phyloP scores from a whole-genome alignment of 2,797 vertebrate genomes.

The Sebastes nivosus region DNA sequence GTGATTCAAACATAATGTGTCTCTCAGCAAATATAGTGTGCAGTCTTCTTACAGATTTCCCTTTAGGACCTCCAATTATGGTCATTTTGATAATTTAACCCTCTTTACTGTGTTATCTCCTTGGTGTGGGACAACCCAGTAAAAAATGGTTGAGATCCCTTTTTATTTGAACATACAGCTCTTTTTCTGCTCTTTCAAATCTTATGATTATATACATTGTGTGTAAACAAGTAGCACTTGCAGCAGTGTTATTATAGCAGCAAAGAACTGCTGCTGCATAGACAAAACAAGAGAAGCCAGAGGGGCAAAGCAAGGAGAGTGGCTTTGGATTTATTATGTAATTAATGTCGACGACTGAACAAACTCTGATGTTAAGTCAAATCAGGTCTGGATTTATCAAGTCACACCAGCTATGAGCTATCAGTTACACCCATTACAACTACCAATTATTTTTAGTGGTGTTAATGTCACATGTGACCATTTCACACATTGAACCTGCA shows the following conservation, averaged over 20 bases:
- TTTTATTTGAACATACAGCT: neutral
- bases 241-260: neutral
- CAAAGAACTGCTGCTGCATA: neutral
- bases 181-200: neutral
- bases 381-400: too few relatives aligned
- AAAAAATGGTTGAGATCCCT: neutral
- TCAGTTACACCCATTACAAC: too few relatives aligned
- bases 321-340: neutral
- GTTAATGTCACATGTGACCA: neutral
- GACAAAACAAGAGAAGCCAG: constrained; percentile 6
- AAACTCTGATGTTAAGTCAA: neutral
- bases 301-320: neutral
- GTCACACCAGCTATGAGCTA: too few relatives aligned
- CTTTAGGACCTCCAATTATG: neutral
- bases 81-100: neutral
- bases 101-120: too few relatives aligned
- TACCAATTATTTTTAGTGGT: too few relatives aligned
- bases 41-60: neutral
- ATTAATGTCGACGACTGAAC: neutral
- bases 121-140: neutral
- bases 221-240: neutral
- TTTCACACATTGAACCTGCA: neutral
- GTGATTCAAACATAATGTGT: neutral
- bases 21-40: neutral
- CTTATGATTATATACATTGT: neutral